A percentile compares a stretch with the other conserved stretches of the same genome.
Conservation (phyloP, 2,888 invertebrate genomes). For the Lepeophtheirus nordmannii region DNA sequence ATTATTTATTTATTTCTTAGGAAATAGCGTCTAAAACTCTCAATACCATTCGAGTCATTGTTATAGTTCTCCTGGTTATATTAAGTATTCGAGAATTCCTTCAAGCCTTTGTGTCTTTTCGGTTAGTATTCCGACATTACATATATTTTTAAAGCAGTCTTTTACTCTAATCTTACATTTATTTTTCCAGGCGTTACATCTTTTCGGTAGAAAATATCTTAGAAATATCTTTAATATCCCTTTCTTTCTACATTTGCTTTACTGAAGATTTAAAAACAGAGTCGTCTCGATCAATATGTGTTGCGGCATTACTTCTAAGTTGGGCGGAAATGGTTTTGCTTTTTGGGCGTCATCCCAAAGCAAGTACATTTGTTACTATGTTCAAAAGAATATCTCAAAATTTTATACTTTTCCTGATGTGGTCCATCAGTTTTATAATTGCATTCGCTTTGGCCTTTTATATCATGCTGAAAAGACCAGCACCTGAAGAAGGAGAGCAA, state of each 20-base stretch:
- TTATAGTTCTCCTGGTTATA: too few relatives aligned
- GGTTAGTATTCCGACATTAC: too few relatives aligned
- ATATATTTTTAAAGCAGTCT: too few relatives aligned
- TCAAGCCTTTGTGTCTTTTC: too few relatives aligned
- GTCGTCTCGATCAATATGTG: background rate
- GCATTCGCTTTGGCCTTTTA: constrained; percentile 68
- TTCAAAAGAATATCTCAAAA: constrained; percentile 60
- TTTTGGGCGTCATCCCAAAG: constrained; percentile 58
- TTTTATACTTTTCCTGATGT: constrained; percentile 58
- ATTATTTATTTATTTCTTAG: too few relatives aligned
- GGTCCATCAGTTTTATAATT: constrained; percentile 62
- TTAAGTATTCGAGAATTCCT: too few relatives aligned
- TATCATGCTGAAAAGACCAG: constrained; percentile 48
- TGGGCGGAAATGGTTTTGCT: constrained; percentile 59
- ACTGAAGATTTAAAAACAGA: background rate
- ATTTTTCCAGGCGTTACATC: constrained; percentile 51
- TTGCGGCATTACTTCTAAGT: constrained; percentile 51
- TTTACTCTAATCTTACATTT: constrained; percentile 32
- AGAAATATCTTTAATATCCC: constrained; percentile 48
- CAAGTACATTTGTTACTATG: constrained; percentile 69
- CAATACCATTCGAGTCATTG: too few relatives aligned
- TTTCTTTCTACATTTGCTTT: constrained; percentile 37
- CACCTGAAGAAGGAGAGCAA: background rate
- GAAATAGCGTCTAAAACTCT: too few relatives aligned
- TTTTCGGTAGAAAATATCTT: constrained; percentile 55